Conservation (phyloP, 2,113 vertebrate species). For the Microcebus jonahi region DNA sequence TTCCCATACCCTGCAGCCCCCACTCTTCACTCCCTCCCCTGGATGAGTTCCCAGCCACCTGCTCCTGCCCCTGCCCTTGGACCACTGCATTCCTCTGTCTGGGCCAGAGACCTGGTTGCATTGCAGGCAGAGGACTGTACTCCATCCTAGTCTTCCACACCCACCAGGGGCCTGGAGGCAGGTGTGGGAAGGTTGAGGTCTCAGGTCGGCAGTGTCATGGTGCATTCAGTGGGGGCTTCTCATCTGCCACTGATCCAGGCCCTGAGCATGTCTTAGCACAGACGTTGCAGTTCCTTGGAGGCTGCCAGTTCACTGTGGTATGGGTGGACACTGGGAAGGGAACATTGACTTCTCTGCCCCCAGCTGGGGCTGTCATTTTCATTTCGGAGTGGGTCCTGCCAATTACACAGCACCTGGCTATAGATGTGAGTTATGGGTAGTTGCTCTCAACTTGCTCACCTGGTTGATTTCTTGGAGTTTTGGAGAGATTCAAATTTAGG, state of each 20-base stretch:
- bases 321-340: background rate
- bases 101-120: background rate
- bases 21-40: background rate
- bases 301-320: background rate
- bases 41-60: background rate
- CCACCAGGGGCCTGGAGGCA: background rate
- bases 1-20: background rate
- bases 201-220: background rate
- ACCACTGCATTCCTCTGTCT: background rate
- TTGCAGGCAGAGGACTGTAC: background rate
- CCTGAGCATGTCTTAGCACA: background rate
- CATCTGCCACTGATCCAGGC: too few relatives aligned
- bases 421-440: background rate
- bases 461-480: background rate
- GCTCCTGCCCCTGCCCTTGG: background rate
- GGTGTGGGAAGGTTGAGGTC: background rate
- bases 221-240: background rate
- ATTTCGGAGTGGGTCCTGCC: background rate
- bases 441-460: background rate
- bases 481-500: conserved; percentile 4
- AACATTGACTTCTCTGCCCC: background rate
- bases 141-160: background rate
- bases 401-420: background rate
- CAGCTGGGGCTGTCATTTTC: background rate
- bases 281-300: background rate